Conservation (phyloP, 1,140 invertebrate genomes). For the Drosophila takahashii region DNA sequence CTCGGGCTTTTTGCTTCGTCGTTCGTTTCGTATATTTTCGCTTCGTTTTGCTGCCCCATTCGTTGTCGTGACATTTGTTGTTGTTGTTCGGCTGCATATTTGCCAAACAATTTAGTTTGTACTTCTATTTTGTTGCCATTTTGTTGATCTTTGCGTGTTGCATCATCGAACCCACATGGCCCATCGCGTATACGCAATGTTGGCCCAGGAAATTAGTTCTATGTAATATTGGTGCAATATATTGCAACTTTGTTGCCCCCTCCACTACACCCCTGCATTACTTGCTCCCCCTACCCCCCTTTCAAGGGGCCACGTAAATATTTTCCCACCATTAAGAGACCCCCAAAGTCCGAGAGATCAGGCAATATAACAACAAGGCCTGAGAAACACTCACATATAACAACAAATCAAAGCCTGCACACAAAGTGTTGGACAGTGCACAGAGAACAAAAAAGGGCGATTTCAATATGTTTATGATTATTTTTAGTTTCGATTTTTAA, state of each 20-base stretch:
- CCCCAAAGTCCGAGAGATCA: slow-evolving; percentile 49
- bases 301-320: slow-evolving; percentile 54
- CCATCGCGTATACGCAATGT: slow-evolving; percentile 42
- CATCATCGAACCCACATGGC: slow-evolving; percentile 27
- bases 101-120: slow-evolving; percentile 31
- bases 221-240: slow-evolving; percentile 30
- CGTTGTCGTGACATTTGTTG: slow-evolving; percentile 68
- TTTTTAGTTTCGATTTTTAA: too few species aligned
- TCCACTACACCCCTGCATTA: slow-evolving; percentile 7
- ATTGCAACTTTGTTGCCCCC: slow-evolving; percentile 3
- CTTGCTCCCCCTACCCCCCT: neutral
- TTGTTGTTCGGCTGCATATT: slow-evolving; percentile 41
- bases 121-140: slow-evolving; percentile 24
- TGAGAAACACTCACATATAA: slow-evolving; percentile 59
- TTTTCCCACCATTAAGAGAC: slow-evolving; percentile 80
- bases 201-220: slow-evolving; percentile 48
- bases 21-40: slow-evolving; percentile 28
- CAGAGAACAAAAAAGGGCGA: neutral
- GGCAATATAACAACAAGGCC: slow-evolving; percentile 49
- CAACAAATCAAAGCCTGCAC: slow-evolving; percentile 71
- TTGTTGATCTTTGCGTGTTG: slow-evolving; percentile 27
- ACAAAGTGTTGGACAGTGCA: slow-evolving; percentile 57
- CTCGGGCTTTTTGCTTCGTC: slow-evolving; percentile 23
- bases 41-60: slow-evolving; percentile 30
- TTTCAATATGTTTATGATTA: too few species aligned